These are phyloP conservation scores for Hemicentrotus pulcherrimus DNA, from an alignment of 35 echinoderm and acorn worm genomes.

Conservation along the genomic window DNA sequence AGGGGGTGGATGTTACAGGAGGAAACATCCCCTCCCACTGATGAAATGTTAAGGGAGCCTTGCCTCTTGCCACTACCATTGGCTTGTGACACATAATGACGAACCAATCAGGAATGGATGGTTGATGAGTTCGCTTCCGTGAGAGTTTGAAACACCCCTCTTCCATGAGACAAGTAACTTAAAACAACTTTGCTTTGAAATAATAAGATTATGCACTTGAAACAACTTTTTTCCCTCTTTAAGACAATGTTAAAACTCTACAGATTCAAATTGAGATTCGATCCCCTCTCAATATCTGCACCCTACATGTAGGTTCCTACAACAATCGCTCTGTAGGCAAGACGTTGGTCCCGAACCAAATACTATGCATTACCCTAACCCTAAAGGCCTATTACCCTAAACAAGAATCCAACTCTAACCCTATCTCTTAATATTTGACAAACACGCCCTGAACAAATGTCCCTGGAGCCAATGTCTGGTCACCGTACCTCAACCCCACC, in stretches of 20 bases:
- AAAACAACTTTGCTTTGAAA: neutral
- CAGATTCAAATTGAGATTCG: too few relatives aligned
- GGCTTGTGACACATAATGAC: neutral
- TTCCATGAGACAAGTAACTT: neutral
- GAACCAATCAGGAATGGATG: neutral
- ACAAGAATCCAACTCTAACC: too few relatives aligned
- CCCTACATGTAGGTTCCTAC: too few relatives aligned
- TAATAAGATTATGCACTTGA: neutral
- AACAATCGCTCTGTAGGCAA: too few relatives aligned
- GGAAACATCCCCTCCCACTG: slow-evolving; percentile 25
- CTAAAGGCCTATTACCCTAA: too few relatives aligned
- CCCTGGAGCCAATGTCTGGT: too few relatives aligned
- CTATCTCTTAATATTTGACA: too few relatives aligned
- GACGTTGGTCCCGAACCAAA: too few relatives aligned
- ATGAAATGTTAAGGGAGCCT: neutral
- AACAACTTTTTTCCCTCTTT: neutral
- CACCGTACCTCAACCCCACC: too few relatives aligned
- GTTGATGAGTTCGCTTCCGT: neutral
- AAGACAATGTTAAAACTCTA: neutral
- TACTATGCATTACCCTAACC: too few relatives aligned
- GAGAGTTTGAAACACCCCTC: neutral
- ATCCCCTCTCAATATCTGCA: neutral
- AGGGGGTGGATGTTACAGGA: slow-evolving; percentile 32
- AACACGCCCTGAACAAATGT: too few relatives aligned
- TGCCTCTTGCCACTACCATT: neutral